Evolutionary conservation across 2,797 vertebrate genomes (phyloP), one percentile per base, ranked within the genome.

Genomic region (Eupleurogrammus muticus): DNA sequence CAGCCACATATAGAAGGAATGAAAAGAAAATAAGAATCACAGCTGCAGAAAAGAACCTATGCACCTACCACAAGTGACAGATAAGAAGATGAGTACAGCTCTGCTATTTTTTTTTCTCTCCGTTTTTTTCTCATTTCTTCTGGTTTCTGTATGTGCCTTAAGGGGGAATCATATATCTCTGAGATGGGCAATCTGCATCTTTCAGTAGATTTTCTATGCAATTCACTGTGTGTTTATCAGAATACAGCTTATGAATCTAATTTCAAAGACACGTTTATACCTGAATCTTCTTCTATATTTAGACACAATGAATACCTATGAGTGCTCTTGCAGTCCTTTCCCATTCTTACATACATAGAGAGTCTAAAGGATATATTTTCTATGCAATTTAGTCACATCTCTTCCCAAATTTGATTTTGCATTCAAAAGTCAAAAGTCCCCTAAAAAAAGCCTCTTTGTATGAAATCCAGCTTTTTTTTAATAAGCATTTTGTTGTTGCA

Each of bases 401-500:
- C 34, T 23, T 64, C 32, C 19, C n/a, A 66, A 53, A 61, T 54
- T 28, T 28, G 3, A 14, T 24, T 68, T 67, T 51, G 4, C 14
- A 21, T 59, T 54, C 20, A 28, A 28, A 28, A 40, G 49, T 60
- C 23, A 40, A 67, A 71, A 19, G 9, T 20, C 6, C 28, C 28
- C 28, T 28, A 28, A 28, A 28, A 28, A 44, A 36, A 11, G 11
- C 5, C 17, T 21, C 12, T 54, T 66, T 42, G 7, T 20, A 5
- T 21, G 32, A 65, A 71, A 53, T 56, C 28, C 9, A 35, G 12
- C 46, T 28, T 8, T 64, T 73, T 50, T 4, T 42, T 16, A 53
- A 73, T 54, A 54, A 75, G 70, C 60, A 51, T 64, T 69, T 79
- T 86, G 80, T 82, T 82, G 69, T 73, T 75, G 56, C 79, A 65